These are phyloP conservation scores for Philopedon plagiatum DNA, from an alignment of 2,888 invertebrate genomes.

Conservation along the genomic window DNA sequence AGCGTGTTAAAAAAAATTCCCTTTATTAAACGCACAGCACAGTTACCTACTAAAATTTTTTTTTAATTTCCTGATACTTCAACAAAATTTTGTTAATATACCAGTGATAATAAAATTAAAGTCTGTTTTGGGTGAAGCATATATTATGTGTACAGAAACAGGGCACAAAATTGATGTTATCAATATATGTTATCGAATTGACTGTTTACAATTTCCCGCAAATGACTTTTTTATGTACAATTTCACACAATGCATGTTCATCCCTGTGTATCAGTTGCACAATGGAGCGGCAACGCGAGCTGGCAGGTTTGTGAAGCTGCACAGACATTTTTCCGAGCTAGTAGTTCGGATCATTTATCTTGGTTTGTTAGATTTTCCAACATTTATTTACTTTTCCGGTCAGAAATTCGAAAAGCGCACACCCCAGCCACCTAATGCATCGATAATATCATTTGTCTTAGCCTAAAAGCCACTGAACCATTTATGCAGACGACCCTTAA, in stretches of 20 bases:
- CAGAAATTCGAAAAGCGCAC: constrained; percentile 58
- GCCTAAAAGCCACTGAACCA: constrained; percentile 59
- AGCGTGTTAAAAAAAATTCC: background rate
- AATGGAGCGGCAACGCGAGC: constrained; percentile 55
- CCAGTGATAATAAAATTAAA: too few relatives aligned
- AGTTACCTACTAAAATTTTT: too few relatives aligned
- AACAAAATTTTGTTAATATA: too few relatives aligned
- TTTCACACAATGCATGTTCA: constrained; percentile 57
- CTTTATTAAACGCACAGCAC: background rate
- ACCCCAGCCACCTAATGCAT: constrained; percentile 64
- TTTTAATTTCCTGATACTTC: too few relatives aligned
- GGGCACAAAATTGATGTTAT: constrained; percentile 22
- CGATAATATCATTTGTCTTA: constrained; percentile 66
- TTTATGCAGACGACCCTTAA: constrained; percentile 53
- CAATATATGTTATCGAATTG: constrained; percentile 46
- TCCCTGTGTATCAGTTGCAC: constrained; percentile 57
- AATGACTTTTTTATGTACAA: constrained; percentile 52
- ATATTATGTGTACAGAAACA: background rate
- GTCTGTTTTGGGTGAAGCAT: too few relatives aligned
- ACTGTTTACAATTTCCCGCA: constrained; percentile 46
- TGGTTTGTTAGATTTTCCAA: constrained; percentile 65
- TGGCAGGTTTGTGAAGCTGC: constrained; percentile 57
- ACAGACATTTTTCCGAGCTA: constrained; percentile 63
- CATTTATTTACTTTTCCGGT: constrained; percentile 65
- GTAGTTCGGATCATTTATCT: constrained; percentile 64